Base-by-base conservation (phyloP, 2,797 vertebrate genomes). In the Parauchenoglanis ngamensis region DNA sequence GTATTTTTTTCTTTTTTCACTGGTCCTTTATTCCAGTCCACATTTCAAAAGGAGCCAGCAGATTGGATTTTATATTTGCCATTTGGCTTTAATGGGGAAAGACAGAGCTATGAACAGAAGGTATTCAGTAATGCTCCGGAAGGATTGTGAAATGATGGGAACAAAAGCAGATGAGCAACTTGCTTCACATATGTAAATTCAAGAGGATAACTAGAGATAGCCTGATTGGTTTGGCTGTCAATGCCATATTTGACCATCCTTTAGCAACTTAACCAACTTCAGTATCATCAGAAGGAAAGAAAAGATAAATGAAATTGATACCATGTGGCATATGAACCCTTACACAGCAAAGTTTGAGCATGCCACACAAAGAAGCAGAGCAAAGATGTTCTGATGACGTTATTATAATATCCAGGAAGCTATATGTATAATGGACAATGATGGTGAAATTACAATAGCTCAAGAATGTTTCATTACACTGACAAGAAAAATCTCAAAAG, bases 1-100 rank as follows among this genome's bases (percentile, higher is more conserved):
- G 83, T 15, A 25, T 59, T n/a, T 57, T 89, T 92, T 90, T 90
- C 77, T 92, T 88, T 87, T 89, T 87, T 76, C 91, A 88, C 90
- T 83, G 88, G 57, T 85, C 90, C 91, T 93, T 85, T 81, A 86
- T 89, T 93, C 90, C 67, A 90, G 91, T 92, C 88, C 90, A 78
- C 86, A 91, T 91, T 94, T 94, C 92, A 93, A 93, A 94, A 91
- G 89, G 79, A 89, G 63, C 90, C 89, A 86, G 83, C 79, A 88
- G 92, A 94, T 93, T 94, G 89, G 92, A 91, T 92, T 94, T 89
- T 87, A 90, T 91, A 89, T 87, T 92, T 91, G 91, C 85, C 89
- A 89, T 92, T 91, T 80, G 87, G 87, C 90, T 84, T 88, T 91
- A 93, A 91, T 91, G 87, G 81, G 85, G 85, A 89, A 90, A 83